Evolutionary conservation across 2,888 invertebrate species (phyloP).

Genomic region (Endotricha flammealis): DNA sequence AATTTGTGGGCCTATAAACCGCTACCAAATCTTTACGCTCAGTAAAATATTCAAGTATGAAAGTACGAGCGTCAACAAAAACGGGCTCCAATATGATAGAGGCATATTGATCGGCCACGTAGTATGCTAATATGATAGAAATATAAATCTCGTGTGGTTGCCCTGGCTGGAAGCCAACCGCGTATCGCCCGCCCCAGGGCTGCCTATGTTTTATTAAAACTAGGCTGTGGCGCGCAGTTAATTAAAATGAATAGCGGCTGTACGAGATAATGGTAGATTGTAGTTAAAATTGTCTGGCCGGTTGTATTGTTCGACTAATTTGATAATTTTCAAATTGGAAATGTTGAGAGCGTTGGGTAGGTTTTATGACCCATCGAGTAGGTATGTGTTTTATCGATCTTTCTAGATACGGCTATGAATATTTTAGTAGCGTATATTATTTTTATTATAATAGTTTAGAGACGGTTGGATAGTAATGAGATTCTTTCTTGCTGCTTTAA

Average conservation of each 20-base stretch:
- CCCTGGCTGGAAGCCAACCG: slow-evolving; percentile 49
- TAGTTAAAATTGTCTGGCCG: neutral
- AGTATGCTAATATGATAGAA: slow-evolving; percentile 42
- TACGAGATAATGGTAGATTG: slow-evolving; percentile 8
- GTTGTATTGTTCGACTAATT: slow-evolving; percentile 3
- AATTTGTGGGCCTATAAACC: slow-evolving; percentile 20
- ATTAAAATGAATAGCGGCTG: slow-evolving; percentile 28
- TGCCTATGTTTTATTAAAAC: slow-evolving; percentile 36
- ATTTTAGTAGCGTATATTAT: too few relatives aligned
- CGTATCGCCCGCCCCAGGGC: slow-evolving; percentile 28
- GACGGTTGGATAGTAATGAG: too few relatives aligned
- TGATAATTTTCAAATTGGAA: neutral
- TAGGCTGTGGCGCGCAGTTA: slow-evolving; percentile 34
- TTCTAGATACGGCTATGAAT: too few relatives aligned
- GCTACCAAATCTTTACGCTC: slow-evolving; percentile 22
- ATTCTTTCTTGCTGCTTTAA: too few relatives aligned
- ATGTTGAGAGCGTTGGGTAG: too few relatives aligned
- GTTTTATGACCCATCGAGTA: too few relatives aligned
- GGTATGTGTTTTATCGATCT: too few relatives aligned
- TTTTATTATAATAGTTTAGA: too few relatives aligned
- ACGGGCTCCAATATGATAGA: slow-evolving; percentile 25
- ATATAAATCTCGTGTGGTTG: slow-evolving; percentile 55
- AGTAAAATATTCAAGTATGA: slow-evolving; percentile 29
- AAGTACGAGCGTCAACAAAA: slow-evolving; percentile 16
- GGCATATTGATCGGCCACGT: slow-evolving; percentile 32